Evolutionary conservation across 2,888 invertebrate genomes (phyloP), one percentile per base, ranked within the genome.

Genomic region (Perizoma affinitatum): DNA sequence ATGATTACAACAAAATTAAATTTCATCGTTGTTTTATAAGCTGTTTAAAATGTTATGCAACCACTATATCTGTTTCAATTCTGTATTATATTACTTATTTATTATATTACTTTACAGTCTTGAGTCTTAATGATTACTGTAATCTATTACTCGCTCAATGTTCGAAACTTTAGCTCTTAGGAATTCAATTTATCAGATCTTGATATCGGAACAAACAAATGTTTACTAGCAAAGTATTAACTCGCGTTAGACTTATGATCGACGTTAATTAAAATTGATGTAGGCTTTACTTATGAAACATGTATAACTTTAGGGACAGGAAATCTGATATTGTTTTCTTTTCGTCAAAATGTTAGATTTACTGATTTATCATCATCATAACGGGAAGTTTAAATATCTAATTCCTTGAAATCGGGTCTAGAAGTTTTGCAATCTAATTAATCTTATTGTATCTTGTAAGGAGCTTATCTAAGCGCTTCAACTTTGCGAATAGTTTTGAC

Each of bases 181-280:
- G 44, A 53, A 47, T 53, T 55, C 40, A 58, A 49, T 52, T 56
- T 55, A 52, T 55, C 52, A 40, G 42, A 48, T 51, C 42, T 50
- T 51, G 38, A 44, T 49, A 58, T 52, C 22, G 40, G 46, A 54
- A 54, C 35, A 34, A 56, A 53, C 63, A 51, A 63, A 56, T 56
- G 55, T 63, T 63, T 63, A 53, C 58, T 51, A 10, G 6, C 44
- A 42, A 63, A 58, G 22, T 52, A 7, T 41, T 45, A 50, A 34
- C 42, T 52, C 52, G 38, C 40, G 47, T 56, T 53, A 52, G 52
- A 53, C 45, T 52, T 48, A 55, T 63, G 58, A 63, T 56, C 36
- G 58, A 48, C 52, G 58, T 22, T 56, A 58, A 63, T 59, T 58
- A 55, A 59, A 63, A 56, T 56, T 52, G 45, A 48, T 61, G 45